Percentiles rank a stretch among this genome's conserved stretches.
These are phyloP conservation scores for Baronia brevicornis DNA, from an alignment of 2,888 invertebrate genomes.

Conservation along the genomic window DNA sequence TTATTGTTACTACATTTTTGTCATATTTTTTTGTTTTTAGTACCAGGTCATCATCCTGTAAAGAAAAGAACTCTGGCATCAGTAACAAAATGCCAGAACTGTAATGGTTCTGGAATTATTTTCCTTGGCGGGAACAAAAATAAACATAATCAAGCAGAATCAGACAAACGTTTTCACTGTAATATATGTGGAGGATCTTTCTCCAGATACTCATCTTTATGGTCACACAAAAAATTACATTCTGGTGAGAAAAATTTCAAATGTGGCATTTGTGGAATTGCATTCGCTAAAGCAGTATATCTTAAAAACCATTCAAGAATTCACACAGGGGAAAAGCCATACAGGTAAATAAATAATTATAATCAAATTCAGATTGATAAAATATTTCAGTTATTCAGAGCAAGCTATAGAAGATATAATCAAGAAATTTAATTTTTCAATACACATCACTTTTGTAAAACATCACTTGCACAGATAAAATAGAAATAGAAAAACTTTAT, in stretches of 20 bases:
- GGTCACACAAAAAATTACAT: slow-evolving; percentile 92
- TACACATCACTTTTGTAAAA: too few species aligned
- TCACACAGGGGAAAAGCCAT: slow-evolving; percentile 83
- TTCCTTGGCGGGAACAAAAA: slow-evolving; percentile 82
- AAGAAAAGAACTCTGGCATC: slow-evolving; percentile 88
- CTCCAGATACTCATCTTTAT: slow-evolving; percentile 89
- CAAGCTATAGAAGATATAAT: too few species aligned
- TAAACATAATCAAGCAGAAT: slow-evolving; percentile 74
- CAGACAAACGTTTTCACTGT: slow-evolving; percentile 91
- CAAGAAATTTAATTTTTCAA: too few species aligned
- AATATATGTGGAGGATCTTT: slow-evolving; percentile 90
- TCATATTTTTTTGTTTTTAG: slow-evolving; percentile 30
- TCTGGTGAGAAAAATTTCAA: slow-evolving; percentile 90
- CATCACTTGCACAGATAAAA: too few species aligned
- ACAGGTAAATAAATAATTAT: slow-evolving; percentile 40
- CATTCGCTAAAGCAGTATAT: slow-evolving; percentile 93
- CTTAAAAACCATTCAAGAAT: slow-evolving; percentile 91
- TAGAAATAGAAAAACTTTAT: too few species aligned
- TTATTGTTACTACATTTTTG: slow-evolving; percentile 4
- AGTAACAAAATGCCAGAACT: slow-evolving; percentile 91
- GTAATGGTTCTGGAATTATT: slow-evolving; percentile 91
- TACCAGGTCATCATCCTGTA: slow-evolving; percentile 83
- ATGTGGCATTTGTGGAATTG: slow-evolving; percentile 90
- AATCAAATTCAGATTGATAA: too few species aligned
- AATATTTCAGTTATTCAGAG: too few species aligned